These are phyloP conservation scores for Formica selysi DNA, from an alignment of 1,140 invertebrate species.

Conservation along the genomic window DNA sequence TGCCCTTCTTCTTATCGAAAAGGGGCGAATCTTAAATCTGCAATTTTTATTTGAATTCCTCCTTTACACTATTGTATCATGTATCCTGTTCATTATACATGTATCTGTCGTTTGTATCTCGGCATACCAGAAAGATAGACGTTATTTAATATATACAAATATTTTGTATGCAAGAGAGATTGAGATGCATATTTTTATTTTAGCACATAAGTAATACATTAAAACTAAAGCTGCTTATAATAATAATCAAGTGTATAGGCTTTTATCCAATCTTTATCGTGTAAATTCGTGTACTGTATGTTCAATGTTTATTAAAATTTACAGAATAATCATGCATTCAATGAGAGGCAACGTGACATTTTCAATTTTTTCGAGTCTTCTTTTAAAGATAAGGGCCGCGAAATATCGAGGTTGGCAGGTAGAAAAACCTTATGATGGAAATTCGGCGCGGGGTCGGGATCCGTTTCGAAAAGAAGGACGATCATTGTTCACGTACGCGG, in stretches of 20 bases:
- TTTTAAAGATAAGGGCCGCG: conserved; percentile 13
- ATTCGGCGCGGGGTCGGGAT: conserved; percentile 67
- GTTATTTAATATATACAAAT: conserved; percentile 5
- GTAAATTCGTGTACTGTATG: background rate
- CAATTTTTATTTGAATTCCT: background rate
- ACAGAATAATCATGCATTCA: conserved; percentile 64
- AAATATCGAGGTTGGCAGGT: conserved; percentile 64
- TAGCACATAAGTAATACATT: background rate
- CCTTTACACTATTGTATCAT: background rate
- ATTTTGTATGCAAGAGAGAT: background rate
- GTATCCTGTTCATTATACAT: conserved; percentile 17
- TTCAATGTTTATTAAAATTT: conserved; percentile 52
- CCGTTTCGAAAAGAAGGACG: conserved; percentile 67
- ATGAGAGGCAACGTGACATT: conserved; percentile 8
- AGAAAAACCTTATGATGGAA: conserved; percentile 46
- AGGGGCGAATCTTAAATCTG: conserved; percentile 7
- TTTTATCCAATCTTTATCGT: background rate
- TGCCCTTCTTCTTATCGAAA: conserved; percentile 21
- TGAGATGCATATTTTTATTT: conserved; percentile 12
- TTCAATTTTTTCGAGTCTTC: background rate
- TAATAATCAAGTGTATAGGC: background rate
- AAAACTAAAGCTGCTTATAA: background rate
- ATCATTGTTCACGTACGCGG: conserved; percentile 74
- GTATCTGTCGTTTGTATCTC: background rate
- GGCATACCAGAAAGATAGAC: background rate